Base-by-base conservation (phyloP, 2,113 vertebrate genomes). In the Equus quagga region DNA sequence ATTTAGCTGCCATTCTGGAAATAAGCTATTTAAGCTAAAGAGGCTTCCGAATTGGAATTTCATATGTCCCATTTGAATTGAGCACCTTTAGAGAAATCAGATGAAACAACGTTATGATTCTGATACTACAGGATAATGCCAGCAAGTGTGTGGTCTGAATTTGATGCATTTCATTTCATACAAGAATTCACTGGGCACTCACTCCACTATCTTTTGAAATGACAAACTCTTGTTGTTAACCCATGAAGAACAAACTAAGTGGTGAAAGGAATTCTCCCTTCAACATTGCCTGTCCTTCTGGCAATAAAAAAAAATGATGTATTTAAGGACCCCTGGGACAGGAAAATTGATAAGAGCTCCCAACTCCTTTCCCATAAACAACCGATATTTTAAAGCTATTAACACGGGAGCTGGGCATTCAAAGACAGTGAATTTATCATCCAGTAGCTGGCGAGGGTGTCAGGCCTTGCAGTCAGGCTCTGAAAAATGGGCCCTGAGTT, bases 381-480 rank as follows among this genome's bases (percentile, higher is more conserved):
- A 97, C 64, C 18, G 21, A 83, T 51, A 78, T 96, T 94, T 98
- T 96, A 97, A 98, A 88, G 91, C 94, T 96, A 90, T 98, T 96
- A 97, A 84, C 94, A 91, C 81, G 92, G 36, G 26, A 67, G 12
- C 84, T 81, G 95, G 72, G 86, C 91, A 96, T 98, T 73, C 88
- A 82, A 89, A 60, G 80, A 97, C 51, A 92, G 84, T 93, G 97
- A 92, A 97, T 98, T 98, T 96, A 94, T 98, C 96, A 97, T 56
- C 67, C 31, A 89, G 12, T 67, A 91, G 81, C 73, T 91, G 79
- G 91, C 19, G 18, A 97, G 46, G 2, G 19, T 95, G 69, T 96
- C 79, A 91, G 87, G 72, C 7, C 26, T 69, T 84, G 73, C 62
- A 96, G 86, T 78, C 96, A 96, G 76, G n/a, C 89, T 85, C 91